Percentiles rank a stretch among this genome's conserved stretches.
These are phyloP conservation scores for Phasianus colchicus DNA, from an alignment of 2,113 vertebrate species.

Conservation along the genomic window DNA sequence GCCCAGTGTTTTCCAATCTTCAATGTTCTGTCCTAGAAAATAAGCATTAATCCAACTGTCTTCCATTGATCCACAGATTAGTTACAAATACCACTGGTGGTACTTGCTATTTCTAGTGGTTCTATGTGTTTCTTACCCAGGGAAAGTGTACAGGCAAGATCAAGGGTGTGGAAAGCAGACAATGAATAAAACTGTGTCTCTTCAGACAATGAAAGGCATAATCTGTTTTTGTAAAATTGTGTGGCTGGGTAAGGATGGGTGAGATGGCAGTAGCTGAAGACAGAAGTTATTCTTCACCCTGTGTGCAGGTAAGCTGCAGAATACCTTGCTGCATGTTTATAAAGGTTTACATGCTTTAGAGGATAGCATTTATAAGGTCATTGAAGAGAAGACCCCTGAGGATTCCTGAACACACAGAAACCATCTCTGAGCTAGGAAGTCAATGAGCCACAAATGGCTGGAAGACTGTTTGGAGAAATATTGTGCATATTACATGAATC, in stretches of 20 bases:
- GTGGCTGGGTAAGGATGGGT: not conserved
- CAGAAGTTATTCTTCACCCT: not conserved
- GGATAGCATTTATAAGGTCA: not conserved
- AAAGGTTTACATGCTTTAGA: not conserved
- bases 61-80: not conserved
- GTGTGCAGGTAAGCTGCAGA: not conserved
- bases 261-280: not conserved
- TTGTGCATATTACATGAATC: not conserved
- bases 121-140: not conserved
- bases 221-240: not conserved
- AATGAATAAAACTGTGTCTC: not conserved
- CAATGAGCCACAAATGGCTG: not conserved
- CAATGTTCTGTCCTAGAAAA: not conserved
- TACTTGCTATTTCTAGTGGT: not conserved
- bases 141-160: not conserved
- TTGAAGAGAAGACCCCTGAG: not conserved
- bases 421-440: not conserved
- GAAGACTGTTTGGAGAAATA: not conserved
- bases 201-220: not conserved
- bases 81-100: not conserved
- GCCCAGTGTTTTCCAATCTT: not conserved
- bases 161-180: not conserved
- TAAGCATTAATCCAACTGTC: not conserved
- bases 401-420: not conserved
- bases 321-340: not conserved